These are phyloP conservation scores for Ibidorhyncha struthersii DNA, from an alignment of 2,113 vertebrate species.

Conservation along the genomic window DNA sequence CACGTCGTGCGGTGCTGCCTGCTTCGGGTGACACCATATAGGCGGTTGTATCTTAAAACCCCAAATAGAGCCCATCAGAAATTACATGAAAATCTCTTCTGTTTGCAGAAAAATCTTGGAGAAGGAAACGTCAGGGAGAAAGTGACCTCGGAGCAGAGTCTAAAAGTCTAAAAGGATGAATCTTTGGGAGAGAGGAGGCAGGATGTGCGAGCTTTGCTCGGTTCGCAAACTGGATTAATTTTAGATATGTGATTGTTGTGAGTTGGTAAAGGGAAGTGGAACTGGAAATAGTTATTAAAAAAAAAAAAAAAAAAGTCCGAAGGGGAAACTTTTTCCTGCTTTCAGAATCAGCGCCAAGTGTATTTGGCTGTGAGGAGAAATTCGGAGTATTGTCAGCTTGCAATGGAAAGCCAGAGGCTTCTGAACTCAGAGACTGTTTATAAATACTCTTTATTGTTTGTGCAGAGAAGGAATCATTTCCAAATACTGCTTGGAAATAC, in stretches of 20 bases:
- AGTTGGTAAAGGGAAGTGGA: neutral
- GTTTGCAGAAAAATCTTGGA: neutral
- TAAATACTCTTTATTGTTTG: slow-evolving; percentile 27
- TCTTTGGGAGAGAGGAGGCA: neutral
- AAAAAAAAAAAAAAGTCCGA: neutral
- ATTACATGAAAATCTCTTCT: neutral
- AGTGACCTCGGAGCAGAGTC: neutral
- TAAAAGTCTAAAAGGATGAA: neutral
- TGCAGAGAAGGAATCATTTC: neutral
- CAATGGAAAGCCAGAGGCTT: neutral
- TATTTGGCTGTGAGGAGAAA: neutral
- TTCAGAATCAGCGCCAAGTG: neutral
- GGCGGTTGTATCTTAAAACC: neutral
- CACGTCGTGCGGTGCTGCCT: neutral
- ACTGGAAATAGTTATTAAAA: neutral
- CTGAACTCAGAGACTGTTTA: neutral
- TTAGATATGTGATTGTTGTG: neutral
- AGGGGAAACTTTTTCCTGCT: neutral
- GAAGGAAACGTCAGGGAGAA: neutral
- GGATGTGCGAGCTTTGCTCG: neutral
- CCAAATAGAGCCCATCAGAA: neutral
- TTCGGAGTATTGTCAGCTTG: neutral
- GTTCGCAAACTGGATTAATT: neutral
- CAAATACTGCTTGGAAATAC: neutral
- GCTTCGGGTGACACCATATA: neutral